A percentile compares a stretch with the other conserved stretches of the same genome.
phyloP scores from a whole-genome alignment of 2,113 vertebrate genomes.

The Hemiprocne comata region DNA sequence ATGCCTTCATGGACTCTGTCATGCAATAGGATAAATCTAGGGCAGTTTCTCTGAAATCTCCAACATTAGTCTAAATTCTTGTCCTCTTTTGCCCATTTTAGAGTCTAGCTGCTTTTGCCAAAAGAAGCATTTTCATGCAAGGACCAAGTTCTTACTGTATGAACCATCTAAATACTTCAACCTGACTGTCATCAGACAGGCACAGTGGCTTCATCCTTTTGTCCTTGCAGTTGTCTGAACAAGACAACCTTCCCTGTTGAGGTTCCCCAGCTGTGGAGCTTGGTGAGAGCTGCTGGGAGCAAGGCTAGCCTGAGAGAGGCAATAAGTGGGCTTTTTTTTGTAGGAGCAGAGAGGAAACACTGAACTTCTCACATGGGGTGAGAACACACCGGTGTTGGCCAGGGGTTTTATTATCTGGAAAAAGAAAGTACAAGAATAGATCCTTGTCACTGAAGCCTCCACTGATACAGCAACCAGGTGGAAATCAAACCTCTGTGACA shows the following conservation, averaged over 20 bases:
- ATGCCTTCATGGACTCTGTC: background rate
- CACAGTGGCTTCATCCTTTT: background rate
- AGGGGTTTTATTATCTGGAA: background rate
- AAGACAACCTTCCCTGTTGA: background rate
- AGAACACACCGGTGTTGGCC: background rate
- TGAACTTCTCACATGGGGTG: background rate
- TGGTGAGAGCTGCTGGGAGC: background rate
- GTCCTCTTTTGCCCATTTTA: background rate
- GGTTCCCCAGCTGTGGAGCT: background rate
- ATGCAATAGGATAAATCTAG: background rate
- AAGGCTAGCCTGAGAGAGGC: background rate
- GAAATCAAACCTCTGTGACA: background rate
- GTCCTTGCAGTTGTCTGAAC: background rate
- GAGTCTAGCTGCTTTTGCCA: background rate
- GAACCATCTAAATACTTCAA: background rate
- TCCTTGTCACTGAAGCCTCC: background rate
- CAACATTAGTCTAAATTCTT: background rate
- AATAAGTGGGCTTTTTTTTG: background rate
- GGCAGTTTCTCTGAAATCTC: background rate
- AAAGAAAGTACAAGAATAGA: background rate
- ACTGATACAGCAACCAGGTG: background rate
- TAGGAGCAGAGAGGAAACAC: background rate
- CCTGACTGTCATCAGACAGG: background rate
- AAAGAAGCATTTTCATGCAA: background rate
- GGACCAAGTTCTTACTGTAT: background rate